Evolutionary conservation across 2,113 vertebrate genomes (phyloP), one percentile per base, ranked within the genome.

Genomic region (Danionella cerebrum): DNA sequence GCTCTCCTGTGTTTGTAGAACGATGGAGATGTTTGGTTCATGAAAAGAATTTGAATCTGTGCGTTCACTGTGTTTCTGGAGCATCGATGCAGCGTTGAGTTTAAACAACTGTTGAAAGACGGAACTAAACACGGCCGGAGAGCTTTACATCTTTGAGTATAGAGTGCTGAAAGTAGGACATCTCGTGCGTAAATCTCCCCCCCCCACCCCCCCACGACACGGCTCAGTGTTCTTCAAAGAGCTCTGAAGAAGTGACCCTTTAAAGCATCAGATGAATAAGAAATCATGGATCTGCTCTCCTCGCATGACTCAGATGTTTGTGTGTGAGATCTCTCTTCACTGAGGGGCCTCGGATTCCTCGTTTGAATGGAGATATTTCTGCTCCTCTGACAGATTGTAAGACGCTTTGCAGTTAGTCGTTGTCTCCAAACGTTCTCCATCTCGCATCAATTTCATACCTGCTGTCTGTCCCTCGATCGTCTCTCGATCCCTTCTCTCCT

Each of bases 231-330:
- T 66, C 33, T 48, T 41, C 52, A 39, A 21, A 67, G 67, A 73
- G 38, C 55, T 76, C 75, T 57, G 25, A 65, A 19, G 29, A 57
- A 35, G 54, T 75, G 36, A 48, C 16, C 0, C 19, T 39, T 58
- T 29, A 70, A 58, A 77, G 47, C 24, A 13, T 42, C 13, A 51
- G 69, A 75, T 81, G 53, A 82, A 79, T 77, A 74, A 80, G 67
- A 81, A 45, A 81, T 74, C 33, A 58, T 63, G 68, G 66, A 75
- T 59, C 63, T 48, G 42, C 73, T 57, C 45, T 67, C 44, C 41
- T 10, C 22, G 19, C 62, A 33, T 58, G 41, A 57, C 29, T 19
- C 52, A n/a, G 6, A 13, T 27, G 3, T 13, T 41, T 38, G 21
- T 31, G 21, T 39, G 33, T 38, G 55, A 42, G 52, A 33, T 29